Base-by-base conservation (phyloP, 2,113 vertebrate genomes). In the Thalassoma bifasciatum region DNA sequence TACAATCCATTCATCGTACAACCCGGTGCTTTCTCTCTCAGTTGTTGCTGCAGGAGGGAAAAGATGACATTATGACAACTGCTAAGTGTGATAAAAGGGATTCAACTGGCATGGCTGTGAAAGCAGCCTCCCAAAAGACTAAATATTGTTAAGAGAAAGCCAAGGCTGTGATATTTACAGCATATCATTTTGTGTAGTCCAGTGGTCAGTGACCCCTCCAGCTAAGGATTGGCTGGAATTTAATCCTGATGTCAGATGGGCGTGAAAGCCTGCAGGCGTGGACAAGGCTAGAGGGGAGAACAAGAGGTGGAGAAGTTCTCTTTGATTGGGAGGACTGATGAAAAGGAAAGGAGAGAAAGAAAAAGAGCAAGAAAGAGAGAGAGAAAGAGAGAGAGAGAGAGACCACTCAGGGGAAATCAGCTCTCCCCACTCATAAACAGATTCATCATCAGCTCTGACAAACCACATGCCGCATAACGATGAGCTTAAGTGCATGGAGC, bases 371-470 rank as follows among this genome's bases (percentile, higher is more conserved):
- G 69, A 34, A 53, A 81, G 57, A 74, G 73, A 63, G 54, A 75
- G 68, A 67, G 64, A 80, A 72, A 73, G 64, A n/a, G n/a, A 78
- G 69, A 72, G 78, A 37, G 76, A 85, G 88, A 89, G 81, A 87
- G 81, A 77, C 81, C 85, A 94, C 93, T 95, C 91, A 64, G 79
- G 93, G 93, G 94, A 93, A 94, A 93, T 95, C 93, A 94, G 89
- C 86, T 81, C 88, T 87, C 89, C 92, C 90, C 72, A 84, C 93
- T 92, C 90, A 94, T 92, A 95, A 94, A 93, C 93, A 94, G 89
- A 94, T 94, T 94, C 89, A 94, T 94, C 93, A 93, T 93, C 91
- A 90, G 92, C 86, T 77, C 89, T 94, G 93, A 94, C 93, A 93
- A 93, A 89, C 87, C 90, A 82, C 83, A 88, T 65, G 70, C 79